Evolutionary conservation across 1,140 invertebrate species (phyloP).

Genomic region (Holotrichia oblita): DNA sequence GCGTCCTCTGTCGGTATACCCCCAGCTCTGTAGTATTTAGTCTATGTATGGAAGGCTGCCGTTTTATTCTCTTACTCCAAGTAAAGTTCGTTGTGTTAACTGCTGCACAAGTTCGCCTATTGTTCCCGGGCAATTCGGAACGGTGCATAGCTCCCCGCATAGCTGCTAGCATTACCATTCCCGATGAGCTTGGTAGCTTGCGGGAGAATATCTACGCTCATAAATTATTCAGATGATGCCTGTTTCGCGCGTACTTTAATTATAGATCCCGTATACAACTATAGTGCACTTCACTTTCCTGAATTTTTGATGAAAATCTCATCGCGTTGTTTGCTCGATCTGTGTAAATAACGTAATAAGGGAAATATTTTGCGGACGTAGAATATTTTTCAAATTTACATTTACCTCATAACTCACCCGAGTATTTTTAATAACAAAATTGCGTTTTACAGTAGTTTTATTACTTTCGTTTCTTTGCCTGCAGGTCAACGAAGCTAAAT

Average conservation of each 20-base stretch:
- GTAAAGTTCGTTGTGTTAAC: not conserved
- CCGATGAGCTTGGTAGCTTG: not conserved
- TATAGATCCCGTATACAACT: not conserved
- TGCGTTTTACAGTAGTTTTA: too few relatives aligned
- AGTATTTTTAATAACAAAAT: too few relatives aligned
- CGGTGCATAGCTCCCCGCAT: not conserved
- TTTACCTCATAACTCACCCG: too few relatives aligned
- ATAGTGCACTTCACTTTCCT: not conserved
- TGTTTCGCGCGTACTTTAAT: not conserved
- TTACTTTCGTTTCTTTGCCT: not conserved
- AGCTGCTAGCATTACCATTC: not conserved
- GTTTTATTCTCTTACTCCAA: conserved; percentile 4
- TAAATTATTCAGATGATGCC: not conserved
- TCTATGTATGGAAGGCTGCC: not conserved
- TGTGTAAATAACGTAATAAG: too few relatives aligned
- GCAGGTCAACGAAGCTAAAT: conserved; percentile 78
- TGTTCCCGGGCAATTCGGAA: not conserved
- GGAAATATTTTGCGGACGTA: too few relatives aligned
- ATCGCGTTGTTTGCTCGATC: too few relatives aligned
- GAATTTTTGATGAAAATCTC: not conserved
- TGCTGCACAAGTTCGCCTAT: not conserved
- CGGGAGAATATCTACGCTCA: not conserved
- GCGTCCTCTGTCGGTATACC: not conserved
- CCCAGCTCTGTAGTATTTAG: not conserved
- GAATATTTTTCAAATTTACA: too few relatives aligned